phyloP scores from a whole-genome alignment of 1,140 invertebrate genomes.

The Oreohelix idahoensis region DNA sequence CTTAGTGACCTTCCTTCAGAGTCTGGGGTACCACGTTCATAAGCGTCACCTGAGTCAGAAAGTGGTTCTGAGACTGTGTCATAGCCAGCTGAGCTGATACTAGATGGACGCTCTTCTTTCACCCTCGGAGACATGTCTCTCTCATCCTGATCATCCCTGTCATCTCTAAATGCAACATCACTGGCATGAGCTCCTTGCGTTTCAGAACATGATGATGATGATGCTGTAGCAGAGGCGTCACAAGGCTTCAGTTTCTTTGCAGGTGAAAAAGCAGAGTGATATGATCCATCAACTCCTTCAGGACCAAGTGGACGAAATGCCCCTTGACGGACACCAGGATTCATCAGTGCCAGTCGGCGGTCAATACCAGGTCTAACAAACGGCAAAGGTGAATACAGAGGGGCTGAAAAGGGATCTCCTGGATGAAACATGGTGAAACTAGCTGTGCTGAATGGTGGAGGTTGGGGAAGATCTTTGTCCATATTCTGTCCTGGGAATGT shows the following conservation, averaged over 20 bases:
- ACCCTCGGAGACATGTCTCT: conserved; percentile 35
- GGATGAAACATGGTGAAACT: conserved; percentile 65
- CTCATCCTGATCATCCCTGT: conserved; percentile 34
- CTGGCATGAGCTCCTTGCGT: background rate
- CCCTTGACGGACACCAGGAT: conserved; percentile 46
- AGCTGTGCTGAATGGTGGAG: conserved; percentile 55
- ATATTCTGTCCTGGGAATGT: conserved; percentile 55
- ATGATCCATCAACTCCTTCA: conserved; percentile 49
- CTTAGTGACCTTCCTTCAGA: conserved; percentile 65
- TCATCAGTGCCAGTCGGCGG: conserved; percentile 56
- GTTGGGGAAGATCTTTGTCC: conserved; percentile 57
- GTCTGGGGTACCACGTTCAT: conserved; percentile 66
- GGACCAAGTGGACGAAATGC: conserved; percentile 65
- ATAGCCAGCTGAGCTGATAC: conserved; percentile 62
- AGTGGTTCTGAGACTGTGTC: conserved; percentile 66
- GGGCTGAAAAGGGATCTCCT: conserved; percentile 64
- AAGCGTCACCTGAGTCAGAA: conserved; percentile 61
- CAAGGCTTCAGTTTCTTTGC: conserved; percentile 65
- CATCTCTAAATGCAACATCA: conserved; percentile 26
- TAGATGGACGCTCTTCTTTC: conserved; percentile 66
- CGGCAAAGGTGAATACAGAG: conserved; percentile 64
- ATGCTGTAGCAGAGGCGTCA: conserved; percentile 43
- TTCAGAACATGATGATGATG: conserved; percentile 26
- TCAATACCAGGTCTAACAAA: conserved; percentile 61
- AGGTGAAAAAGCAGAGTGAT: conserved; percentile 70